These are phyloP conservation scores for Panthera tigris DNA, from an alignment of 2,113 vertebrate genomes.

Conservation along the genomic window DNA sequence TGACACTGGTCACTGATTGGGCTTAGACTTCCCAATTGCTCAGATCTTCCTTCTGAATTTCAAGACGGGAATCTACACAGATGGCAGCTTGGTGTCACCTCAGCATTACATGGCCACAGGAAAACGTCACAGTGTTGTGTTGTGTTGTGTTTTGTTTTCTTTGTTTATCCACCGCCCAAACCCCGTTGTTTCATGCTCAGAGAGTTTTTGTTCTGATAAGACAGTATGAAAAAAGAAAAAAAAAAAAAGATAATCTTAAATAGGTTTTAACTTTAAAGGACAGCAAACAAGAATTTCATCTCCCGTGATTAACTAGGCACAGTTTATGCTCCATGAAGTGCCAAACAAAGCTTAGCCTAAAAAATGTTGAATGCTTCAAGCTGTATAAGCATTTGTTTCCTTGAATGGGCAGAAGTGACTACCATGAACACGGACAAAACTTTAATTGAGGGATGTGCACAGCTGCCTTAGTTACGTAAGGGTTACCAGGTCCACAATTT, in stretches of 20 bases:
- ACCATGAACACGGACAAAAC: conserved; percentile 75
- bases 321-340: conserved; percentile 77
- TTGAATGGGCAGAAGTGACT: conserved; percentile 80
- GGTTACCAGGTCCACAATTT: conserved; percentile 74
- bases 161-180: neutral
- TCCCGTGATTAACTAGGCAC: conserved; percentile 83
- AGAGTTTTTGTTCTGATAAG: conserved; percentile 80
- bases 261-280: conserved; percentile 74
- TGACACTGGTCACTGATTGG: neutral
- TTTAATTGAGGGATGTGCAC: conserved; percentile 74
- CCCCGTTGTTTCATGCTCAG: conserved; percentile 72
- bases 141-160: neutral
- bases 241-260: conserved; percentile 73
- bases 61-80: neutral
- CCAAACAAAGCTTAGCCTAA: conserved; percentile 83
- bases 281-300: conserved; percentile 70
- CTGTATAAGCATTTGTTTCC: conserved; percentile 80
- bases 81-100: conserved; percentile 42
- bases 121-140: conserved; percentile 55
- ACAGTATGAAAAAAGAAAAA: conserved; percentile 47
- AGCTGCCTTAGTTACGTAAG: conserved; percentile 74
- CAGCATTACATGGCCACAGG: neutral
- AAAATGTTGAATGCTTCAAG: conserved; percentile 85
- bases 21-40: neutral
- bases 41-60: neutral